Evolutionary conservation across 2,113 vertebrate species (phyloP), one percentile per base, ranked within the genome.

Genomic region (Macrotis lagotis): DNA sequence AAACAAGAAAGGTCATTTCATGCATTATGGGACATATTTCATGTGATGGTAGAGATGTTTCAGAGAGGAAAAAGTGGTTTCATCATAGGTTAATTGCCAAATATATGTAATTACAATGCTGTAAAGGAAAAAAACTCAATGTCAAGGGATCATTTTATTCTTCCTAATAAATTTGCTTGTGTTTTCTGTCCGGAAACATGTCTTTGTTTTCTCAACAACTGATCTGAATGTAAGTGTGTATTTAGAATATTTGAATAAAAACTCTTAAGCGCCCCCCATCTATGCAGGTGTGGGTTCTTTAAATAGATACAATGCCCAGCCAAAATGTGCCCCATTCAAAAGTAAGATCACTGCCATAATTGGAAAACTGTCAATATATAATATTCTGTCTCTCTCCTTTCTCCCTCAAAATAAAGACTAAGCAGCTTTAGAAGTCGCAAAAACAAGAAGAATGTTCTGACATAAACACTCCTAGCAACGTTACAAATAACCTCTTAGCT

Each of bases 241-340:
- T 93, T 93, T 92, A 93, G 90, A 91, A 44, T 22, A 98, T 98
- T 97, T 98, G 97, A 97, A 97, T 98, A 97, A 97, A 96, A 96
- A 92, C 96, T 96, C 95, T 95, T 95, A 19, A 88, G 94, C 89
- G 8, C 89, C 90, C 88, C 95, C 91, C 90, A 91, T 92, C 51
- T 53, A 91, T 49, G 52, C 97, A 98, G 97, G 95, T 97, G 97
- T 90, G 49, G 83, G n/a, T 28, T 97, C 97, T 95, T 96, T 96
- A 97, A 94, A 96, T 92, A 97, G 93, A 97, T 94, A 95, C 92
- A 74, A n/a, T 25, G 48, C 59, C n/a, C 19, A n/a, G 1, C 8
- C 8, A 0, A 8, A 3, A 11, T 74, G 28, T 5, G 47, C 26
- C 3, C 31, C 3, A 3, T 88, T 91, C 94, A 37, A 44, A 91